These are phyloP conservation scores for Mythimna albipuncta DNA, from an alignment of 2,888 invertebrate species.

Conservation along the genomic window DNA sequence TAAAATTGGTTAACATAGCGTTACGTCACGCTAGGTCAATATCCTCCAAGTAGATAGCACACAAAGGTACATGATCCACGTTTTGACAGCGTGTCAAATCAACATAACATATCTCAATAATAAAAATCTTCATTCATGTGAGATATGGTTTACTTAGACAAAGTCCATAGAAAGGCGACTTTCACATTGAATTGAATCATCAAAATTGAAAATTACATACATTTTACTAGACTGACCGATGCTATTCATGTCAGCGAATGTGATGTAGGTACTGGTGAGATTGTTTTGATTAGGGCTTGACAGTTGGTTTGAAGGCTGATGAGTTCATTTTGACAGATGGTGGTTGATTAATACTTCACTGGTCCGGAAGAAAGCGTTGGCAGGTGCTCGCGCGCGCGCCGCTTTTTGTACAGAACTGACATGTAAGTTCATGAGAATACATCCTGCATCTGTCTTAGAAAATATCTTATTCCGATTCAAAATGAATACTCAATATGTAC, in stretches of 20 bases:
- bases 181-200: conserved; percentile 67
- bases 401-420: conserved; percentile 4
- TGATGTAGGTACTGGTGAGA: conserved; percentile 9
- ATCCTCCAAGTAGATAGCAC: conserved; percentile 10
- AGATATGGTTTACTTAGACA: conserved; percentile 58
- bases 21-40: conserved; percentile 44
- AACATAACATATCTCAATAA: conserved; percentile 28
- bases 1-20: conserved; percentile 26
- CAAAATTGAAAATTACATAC: conserved; percentile 61
- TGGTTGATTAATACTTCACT: conserved; percentile 35
- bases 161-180: conserved; percentile 66
- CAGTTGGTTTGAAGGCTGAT: conserved; percentile 25
- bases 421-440: conserved; percentile 21
- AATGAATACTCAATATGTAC: conserved; percentile 8
- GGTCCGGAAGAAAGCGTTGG: conserved; percentile 45
- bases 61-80: conserved; percentile 4
- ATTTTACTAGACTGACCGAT: conserved; percentile 49
- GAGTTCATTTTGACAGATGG: conserved; percentile 44
- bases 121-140: conserved; percentile 39
- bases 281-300: conserved; percentile 42
- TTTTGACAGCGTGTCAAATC: conserved; percentile 44
- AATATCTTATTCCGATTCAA: conserved; percentile 22
- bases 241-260: conserved; percentile 40
- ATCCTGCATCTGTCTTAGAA: conserved; percentile 25
- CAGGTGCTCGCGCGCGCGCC: conserved; percentile 28